phyloP scores from a whole-genome alignment of 2,888 invertebrate genomes.

The Priocnemis perturbator region DNA sequence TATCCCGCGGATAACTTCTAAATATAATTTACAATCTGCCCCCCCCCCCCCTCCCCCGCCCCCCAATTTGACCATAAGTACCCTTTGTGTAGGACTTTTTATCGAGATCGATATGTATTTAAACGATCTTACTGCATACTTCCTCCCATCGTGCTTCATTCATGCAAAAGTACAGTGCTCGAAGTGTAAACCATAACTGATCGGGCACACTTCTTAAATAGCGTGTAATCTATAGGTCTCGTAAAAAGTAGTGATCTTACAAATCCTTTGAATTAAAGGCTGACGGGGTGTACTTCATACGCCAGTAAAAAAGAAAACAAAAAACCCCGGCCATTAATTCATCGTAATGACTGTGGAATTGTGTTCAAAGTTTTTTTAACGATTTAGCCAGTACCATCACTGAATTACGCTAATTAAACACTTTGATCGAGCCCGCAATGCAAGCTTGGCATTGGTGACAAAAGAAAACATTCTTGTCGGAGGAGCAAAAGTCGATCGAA shows the following conservation, averaged over 20 bases:
- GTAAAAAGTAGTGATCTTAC: constrained; percentile 25
- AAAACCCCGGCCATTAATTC: constrained; percentile 43
- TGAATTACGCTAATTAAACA: constrained; percentile 42
- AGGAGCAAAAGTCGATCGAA: constrained; percentile 11
- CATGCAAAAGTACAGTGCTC: constrained; percentile 25
- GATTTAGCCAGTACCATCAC: constrained; percentile 38
- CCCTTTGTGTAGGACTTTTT: constrained; percentile 22
- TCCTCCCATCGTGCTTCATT: constrained; percentile 12
- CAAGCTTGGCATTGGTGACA: constrained; percentile 34
- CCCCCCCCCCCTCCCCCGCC: neutral
- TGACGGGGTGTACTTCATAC: constrained; percentile 9
- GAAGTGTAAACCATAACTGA: constrained; percentile 30
- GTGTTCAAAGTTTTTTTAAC: constrained; percentile 50
- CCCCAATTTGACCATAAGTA: constrained; percentile 12
- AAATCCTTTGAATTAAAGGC: constrained; percentile 45
- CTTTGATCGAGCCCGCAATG: constrained; percentile 18
- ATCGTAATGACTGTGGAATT: constrained; percentile 52
- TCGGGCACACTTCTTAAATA: constrained; percentile 3
- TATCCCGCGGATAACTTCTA: constrained; percentile 5
- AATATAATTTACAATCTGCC: neutral
- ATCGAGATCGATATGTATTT: constrained; percentile 14
- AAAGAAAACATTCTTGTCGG: constrained; percentile 1
- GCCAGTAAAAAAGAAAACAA: neutral
- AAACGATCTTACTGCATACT: constrained; percentile 20
- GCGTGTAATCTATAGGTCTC: constrained; percentile 10